Conservation (phyloP, 2,888 invertebrate species). For the Microchrysa polita region DNA sequence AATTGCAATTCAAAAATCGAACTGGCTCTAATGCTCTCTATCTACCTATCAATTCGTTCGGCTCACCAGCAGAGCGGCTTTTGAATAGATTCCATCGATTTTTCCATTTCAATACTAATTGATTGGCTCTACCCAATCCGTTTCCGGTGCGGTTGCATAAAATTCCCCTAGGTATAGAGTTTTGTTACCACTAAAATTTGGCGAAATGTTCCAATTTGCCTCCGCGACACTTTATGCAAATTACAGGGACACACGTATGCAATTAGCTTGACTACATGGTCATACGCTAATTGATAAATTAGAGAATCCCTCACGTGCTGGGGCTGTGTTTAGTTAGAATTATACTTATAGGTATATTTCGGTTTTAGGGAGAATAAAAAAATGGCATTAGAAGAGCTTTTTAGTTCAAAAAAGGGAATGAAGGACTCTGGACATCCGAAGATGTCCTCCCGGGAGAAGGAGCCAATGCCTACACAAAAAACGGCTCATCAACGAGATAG, state of each 20-base stretch:
- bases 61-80: not conserved
- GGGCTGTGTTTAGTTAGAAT: too few species aligned
- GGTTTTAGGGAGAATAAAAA: too few species aligned
- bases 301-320: slow-evolving; percentile 47
- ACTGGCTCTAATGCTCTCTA: not conserved
- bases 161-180: not conserved
- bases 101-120: slow-evolving; percentile 21
- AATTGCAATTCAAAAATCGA: not conserved
- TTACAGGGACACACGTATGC: slow-evolving; percentile 17
- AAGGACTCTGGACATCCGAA: too few species aligned
- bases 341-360: too few species aligned
- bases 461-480: too few species aligned
- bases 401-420: too few species aligned
- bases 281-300: slow-evolving; percentile 54
- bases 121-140: not conserved
- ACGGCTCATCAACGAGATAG: too few species aligned
- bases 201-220: slow-evolving; percentile 2
- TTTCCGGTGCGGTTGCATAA: not conserved
- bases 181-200: not conserved
- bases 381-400: too few species aligned
- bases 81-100: slow-evolving; percentile 15
- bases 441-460: too few species aligned
- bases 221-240: slow-evolving; percentile 22
- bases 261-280: slow-evolving; percentile 48
- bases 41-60: not conserved